Evolutionary conservation across 2,888 invertebrate genomes (phyloP).

Genomic region (Dryococelus australis): DNA sequence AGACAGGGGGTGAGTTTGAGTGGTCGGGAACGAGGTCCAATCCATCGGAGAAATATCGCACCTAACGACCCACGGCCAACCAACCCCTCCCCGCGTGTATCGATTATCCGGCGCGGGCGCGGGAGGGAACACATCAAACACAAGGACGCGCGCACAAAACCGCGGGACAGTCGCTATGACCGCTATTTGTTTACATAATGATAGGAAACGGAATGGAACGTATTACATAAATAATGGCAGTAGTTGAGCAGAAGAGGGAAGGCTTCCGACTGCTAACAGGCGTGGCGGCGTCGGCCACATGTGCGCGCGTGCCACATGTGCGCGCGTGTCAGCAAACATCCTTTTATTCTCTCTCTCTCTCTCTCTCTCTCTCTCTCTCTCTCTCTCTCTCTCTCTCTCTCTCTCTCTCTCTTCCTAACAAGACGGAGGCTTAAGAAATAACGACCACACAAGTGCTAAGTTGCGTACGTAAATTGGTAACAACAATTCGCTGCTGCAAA

Average conservation of each 20-base stretch:
- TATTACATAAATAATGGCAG: background rate
- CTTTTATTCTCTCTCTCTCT: background rate
- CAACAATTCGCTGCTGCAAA: too few relatives aligned
- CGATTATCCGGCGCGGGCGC: background rate
- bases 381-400: too few relatives aligned
- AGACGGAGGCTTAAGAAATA: too few relatives aligned
- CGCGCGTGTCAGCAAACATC: background rate
- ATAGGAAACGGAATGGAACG: background rate
- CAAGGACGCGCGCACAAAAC: background rate
- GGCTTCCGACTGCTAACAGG: background rate
- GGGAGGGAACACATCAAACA: background rate
- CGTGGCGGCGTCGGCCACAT: background rate
- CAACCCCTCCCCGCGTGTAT: background rate
- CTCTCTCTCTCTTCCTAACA: too few relatives aligned
- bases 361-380: too few relatives aligned
- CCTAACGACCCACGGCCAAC: background rate
- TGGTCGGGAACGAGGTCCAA: slow-evolving; percentile 3
- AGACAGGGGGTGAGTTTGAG: background rate
- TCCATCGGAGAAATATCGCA: background rate
- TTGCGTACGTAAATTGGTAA: too few relatives aligned
- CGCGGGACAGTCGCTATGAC: background rate
- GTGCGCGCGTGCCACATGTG: too few relatives aligned
- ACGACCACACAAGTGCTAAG: too few relatives aligned
- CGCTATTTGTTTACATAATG: slow-evolving; percentile 10
- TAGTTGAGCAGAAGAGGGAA: background rate